Base-by-base conservation (phyloP, 2,113 vertebrate species). In the Eubucco bourcierii region DNA sequence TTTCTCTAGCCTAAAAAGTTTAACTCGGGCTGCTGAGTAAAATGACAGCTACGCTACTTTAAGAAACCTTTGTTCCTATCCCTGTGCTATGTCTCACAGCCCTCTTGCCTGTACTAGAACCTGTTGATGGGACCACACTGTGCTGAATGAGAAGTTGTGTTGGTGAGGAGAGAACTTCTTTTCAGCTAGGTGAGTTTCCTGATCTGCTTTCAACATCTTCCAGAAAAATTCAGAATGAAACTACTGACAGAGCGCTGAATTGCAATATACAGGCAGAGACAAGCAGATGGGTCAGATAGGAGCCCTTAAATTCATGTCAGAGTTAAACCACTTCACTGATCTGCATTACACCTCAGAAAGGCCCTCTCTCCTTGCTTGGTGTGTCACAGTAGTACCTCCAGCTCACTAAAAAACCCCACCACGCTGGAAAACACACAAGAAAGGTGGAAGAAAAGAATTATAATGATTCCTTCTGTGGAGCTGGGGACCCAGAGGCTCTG, bases 291-390 rank as follows among this genome's bases (percentile, higher is more conserved):
- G 74, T 61, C 0, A 4, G n/a, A 27, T 50, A 72, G 33, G n/a
- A 61, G 28, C 34, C 33, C 60, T 92, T 59, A 59, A 77, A 66
- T 0, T 39, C 10, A 14, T 27, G 68, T 50, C 59, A 14, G 39
- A 20, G 53, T 29, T 28, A 94, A 90, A 84, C 13, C 15, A 3
- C 46, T 39, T 19, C 1, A 1, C 33, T 34, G 20, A 87, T 31
- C 2, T 4, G 33, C 28, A 24, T 6, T 23, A 31, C 25, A 27
- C 6, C 29, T 56, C 60, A 72, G 50, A 71, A 31, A 23, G 8
- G 19, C 31, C 19, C 25, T 31, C 4, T 14, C 2, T 41, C 61
- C 0, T 0, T 67, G 39, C 33, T 87, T 4, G 0, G 1, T 52
- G 39, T 28, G 58, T 39, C 64, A 31, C 53, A 64, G 58, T 7